Evolutionary conservation across 2,797 vertebrate genomes (phyloP), one percentile per base, ranked within the genome.

Genomic region (Lindbergichthys nudifrons): DNA sequence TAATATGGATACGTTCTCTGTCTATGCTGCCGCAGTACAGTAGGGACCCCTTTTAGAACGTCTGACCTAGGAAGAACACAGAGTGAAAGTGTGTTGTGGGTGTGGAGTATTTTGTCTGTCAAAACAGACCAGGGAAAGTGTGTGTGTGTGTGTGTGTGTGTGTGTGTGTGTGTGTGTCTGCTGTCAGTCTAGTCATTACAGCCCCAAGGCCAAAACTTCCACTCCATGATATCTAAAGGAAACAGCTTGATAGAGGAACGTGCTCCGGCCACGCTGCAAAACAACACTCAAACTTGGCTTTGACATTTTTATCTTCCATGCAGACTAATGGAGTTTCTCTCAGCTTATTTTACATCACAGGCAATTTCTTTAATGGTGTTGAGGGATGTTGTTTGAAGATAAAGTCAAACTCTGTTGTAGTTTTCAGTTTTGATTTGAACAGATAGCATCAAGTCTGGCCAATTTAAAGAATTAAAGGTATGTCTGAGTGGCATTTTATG

Each of bases 1-100:
- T 89, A 89, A 93, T 91, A 93, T 88, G 92, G 92, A 85, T 75
- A 92, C 88, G 81, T 93, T 93, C 86, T 92, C 83, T 93, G 80
- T 89, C 66, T 79, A 13, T 80, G 66, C 77, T 84, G 78, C 73
- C 77, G 88, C 79, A 83, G 91, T 92, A 92, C 90, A 92, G 92
- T 92, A 93, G 83, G 73, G 80, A 85, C 80, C 87, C 85, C 85
- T 80, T 54, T 73, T 64, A 73, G 74, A 83, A 53, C 57, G 65
- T 82, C 71, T 73, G 87, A 85, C 63, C 42, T 3, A 62, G 57
- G 57, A 80, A 79, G 76, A 77, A 80, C 75, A 81, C 70, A 75
- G 78, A 87, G 73, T 80, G 79, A 89, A 83, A 79, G 78, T 89
- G 81, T 21, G 69, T 66, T 30, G 54, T 58, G 41, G 61, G 11